A percentile compares a stretch with the other conserved stretches of the same genome.
Evolutionary conservation across 2,888 invertebrate genomes (phyloP).

Genomic region (Tetranychus piercei): DNA sequence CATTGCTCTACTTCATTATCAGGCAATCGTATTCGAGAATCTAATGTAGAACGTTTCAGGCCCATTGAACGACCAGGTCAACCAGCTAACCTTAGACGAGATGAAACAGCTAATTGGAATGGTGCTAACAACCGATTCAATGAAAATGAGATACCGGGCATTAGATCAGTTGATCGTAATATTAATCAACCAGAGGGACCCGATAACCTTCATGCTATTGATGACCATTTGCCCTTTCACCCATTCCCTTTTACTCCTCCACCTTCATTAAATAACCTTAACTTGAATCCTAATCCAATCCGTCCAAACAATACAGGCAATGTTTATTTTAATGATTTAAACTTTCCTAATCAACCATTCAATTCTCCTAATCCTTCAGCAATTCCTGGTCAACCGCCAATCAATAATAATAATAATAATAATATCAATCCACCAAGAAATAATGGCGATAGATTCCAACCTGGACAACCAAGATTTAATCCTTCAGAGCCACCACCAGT

Average conservation of each 20-base stretch:
- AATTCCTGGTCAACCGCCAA: neutral
- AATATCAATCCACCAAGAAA: neutral
- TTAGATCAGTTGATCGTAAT: neutral
- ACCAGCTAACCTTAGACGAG: neutral
- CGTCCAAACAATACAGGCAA: neutral
- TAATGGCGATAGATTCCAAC: neutral
- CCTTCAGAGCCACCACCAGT: neutral
- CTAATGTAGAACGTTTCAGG: neutral
- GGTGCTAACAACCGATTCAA: neutral
- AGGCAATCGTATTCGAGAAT: neutral
- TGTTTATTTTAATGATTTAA: neutral
- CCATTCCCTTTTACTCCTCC: slow-evolving; percentile 1
- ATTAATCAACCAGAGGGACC: neutral
- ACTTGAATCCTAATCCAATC: neutral
- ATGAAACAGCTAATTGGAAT: neutral
- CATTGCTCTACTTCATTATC: neutral
- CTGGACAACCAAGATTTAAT: neutral
- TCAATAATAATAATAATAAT: neutral
- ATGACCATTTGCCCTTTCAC: neutral
- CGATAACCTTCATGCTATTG: neutral
- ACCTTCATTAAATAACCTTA: neutral
- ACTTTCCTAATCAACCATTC: neutral
- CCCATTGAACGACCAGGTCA: neutral
- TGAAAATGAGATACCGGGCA: neutral
- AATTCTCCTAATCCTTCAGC: neutral